Conservation (phyloP, 2,888 invertebrate species). For the Mesorhabditis spiculigera region DNA sequence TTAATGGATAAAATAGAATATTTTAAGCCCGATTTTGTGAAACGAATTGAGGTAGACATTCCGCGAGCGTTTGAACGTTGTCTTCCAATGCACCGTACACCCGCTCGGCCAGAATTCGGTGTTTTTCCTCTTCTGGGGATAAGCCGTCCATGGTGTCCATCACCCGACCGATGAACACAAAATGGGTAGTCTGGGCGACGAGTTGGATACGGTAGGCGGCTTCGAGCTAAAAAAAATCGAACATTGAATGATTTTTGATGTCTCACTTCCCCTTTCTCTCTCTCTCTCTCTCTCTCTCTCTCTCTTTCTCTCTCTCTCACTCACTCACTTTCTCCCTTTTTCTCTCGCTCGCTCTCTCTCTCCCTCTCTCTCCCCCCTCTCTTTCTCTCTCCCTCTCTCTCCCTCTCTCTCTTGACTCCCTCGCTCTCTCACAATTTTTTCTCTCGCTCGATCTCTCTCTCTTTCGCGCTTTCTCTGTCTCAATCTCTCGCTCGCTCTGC, state of each 20-base stretch:
- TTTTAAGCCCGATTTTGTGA: neutral
- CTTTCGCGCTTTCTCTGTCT: neutral
- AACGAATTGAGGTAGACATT: neutral
- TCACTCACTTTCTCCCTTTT: no score
- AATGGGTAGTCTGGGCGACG: constrained; percentile 1
- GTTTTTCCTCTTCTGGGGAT: constrained; percentile 1
- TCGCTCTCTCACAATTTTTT: neutral
- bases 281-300: no score
- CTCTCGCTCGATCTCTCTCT: neutral
- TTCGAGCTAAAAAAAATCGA: neutral
- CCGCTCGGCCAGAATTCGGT: constrained; percentile 1
- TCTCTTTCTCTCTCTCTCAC: no score
- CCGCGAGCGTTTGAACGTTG: neutral
- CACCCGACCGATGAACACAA: neutral
- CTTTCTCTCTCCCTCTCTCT: neutral
- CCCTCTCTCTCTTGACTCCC: neutral
- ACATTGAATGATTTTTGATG: no score
- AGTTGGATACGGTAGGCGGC: neutral
- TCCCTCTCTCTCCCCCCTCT: no score
- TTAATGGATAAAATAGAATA: neutral
- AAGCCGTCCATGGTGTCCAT: neutral
- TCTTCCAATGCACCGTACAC: neutral
- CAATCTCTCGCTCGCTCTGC: neutral
- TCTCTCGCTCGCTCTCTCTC: neutral
- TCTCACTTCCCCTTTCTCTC: no score